These are phyloP conservation scores for Eurypyga helias DNA, from an alignment of 2,113 vertebrate genomes.

Conservation along the genomic window DNA sequence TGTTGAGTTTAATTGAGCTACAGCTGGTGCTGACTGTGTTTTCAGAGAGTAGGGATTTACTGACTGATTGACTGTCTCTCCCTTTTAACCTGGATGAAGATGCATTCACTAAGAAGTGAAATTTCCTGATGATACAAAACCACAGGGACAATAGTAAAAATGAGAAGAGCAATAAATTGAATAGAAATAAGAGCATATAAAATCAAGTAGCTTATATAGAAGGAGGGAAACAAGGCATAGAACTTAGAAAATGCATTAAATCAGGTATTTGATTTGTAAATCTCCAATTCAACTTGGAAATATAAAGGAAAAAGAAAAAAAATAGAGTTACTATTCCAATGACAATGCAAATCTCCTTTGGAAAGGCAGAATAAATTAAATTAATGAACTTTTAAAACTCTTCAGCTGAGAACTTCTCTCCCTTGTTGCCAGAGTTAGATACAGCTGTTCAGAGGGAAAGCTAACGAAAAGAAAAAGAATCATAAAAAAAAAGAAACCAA, in stretches of 20 bases:
- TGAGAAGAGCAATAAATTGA: neutral
- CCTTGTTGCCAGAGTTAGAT: neutral
- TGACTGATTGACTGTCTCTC: slow-evolving; percentile 67
- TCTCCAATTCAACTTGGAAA: neutral
- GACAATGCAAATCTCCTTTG: neutral
- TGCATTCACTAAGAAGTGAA: neutral
- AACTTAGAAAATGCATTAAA: neutral
- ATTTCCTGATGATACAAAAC: slow-evolving; percentile 36
- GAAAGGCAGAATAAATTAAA: slow-evolving; percentile 45
- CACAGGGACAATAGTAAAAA: neutral
- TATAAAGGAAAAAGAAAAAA: neutral
- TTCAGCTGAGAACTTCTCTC: slow-evolving; percentile 13
- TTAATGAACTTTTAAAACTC: slow-evolving; percentile 22
- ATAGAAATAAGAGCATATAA: neutral
- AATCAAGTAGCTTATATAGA: slow-evolving; percentile 25
- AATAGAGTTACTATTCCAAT: neutral
- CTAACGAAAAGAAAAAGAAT: neutral
- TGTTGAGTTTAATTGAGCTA: slow-evolving; percentile 67
- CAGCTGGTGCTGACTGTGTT: slow-evolving; percentile 60
- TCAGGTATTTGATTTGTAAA: neutral
- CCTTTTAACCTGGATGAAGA: slow-evolving; percentile 61
- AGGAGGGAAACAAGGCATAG: neutral
- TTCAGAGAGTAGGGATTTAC: slow-evolving; percentile 57
- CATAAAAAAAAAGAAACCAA: neutral
- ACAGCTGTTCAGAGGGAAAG: slow-evolving; percentile 32